These are phyloP conservation scores for Phaethon lepturus DNA, from an alignment of 2,113 vertebrate species.

Conservation along the genomic window DNA sequence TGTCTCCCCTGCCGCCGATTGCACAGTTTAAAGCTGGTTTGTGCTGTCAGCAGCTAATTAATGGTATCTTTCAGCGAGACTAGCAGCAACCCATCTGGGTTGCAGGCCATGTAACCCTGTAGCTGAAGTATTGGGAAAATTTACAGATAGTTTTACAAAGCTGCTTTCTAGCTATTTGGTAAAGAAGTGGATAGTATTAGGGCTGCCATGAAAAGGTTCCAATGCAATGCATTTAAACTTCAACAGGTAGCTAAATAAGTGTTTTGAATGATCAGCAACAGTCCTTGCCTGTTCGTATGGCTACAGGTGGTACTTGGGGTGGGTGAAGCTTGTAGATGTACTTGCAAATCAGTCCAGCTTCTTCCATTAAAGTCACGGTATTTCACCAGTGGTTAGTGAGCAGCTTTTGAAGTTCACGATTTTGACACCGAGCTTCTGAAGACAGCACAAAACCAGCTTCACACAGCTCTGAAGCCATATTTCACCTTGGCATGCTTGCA, in stretches of 20 bases:
- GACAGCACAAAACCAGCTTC: not conserved
- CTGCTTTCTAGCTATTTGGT: not conserved
- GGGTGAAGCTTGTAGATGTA: not conserved
- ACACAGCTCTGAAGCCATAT: not conserved
- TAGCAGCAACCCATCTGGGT: conserved; percentile 6
- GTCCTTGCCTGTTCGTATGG: not conserved
- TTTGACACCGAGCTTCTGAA: not conserved
- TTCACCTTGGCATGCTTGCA: not conserved
- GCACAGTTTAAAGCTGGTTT: not conserved
- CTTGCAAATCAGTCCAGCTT: not conserved
- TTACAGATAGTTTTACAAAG: not conserved
- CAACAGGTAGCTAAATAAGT: not conserved
- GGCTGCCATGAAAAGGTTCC: not conserved
- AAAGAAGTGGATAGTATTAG: not conserved
- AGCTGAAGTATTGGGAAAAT: not conserved
- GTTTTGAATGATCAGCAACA: not conserved
- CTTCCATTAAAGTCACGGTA: not conserved
- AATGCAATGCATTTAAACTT: not conserved
- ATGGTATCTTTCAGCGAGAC: not conserved
- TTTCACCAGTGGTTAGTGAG: not conserved
- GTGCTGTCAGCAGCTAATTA: conserved; percentile 59
- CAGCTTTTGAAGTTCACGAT: not conserved
- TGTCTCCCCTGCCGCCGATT: not conserved
- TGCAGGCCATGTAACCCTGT: not conserved
- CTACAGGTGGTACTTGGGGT: not conserved